A percentile compares a stretch with the other conserved stretches of the same genome.
phyloP scores from a whole-genome alignment of 2,888 invertebrate species.

The Deladenus siricidicola region DNA sequence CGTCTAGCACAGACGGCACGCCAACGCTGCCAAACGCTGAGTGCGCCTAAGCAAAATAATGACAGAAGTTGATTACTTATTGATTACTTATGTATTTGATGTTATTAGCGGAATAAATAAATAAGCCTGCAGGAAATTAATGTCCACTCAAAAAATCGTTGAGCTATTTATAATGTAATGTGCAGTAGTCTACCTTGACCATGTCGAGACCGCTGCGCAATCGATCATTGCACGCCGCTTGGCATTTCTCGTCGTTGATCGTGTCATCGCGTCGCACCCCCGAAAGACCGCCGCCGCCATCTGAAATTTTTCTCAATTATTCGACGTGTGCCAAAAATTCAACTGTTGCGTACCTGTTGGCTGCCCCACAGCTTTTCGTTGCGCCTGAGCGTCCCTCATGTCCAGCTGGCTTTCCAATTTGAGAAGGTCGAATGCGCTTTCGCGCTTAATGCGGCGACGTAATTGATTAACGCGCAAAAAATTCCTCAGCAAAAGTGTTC shows the following conservation, averaged over 20 bases:
- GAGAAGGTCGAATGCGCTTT: slow-evolving; percentile 15
- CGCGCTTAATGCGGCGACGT: slow-evolving; percentile 6
- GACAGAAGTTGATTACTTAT: too few relatives aligned
- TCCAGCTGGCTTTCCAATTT: slow-evolving; percentile 12
- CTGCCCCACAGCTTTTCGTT: too few relatives aligned
- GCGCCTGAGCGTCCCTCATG: background rate
- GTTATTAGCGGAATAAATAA: too few relatives aligned
- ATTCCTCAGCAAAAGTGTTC: background rate
- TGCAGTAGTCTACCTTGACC: slow-evolving; percentile 42
- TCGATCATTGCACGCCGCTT: slow-evolving; percentile 45
- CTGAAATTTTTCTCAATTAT: too few relatives aligned
- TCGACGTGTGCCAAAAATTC: too few relatives aligned
- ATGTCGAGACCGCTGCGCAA: slow-evolving; percentile 50
- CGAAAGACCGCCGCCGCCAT: too few relatives aligned
- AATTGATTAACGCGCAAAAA: background rate
- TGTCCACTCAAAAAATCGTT: background rate
- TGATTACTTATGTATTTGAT: too few relatives aligned
- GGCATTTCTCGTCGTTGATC: slow-evolving; percentile 40
- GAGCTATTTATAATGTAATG: background rate
- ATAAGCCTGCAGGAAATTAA: background rate
- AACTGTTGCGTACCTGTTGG: too few relatives aligned
- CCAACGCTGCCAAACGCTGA: slow-evolving; percentile 51
- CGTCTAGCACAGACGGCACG: slow-evolving; percentile 48
- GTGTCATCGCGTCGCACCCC: slow-evolving; percentile 8
- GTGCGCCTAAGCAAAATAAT: slow-evolving; percentile 51